A percentile compares a stretch with the other conserved stretches of the same genome.
phyloP scores from a whole-genome alignment of 2,888 invertebrate species.

The Rhagonycha fulva region DNA sequence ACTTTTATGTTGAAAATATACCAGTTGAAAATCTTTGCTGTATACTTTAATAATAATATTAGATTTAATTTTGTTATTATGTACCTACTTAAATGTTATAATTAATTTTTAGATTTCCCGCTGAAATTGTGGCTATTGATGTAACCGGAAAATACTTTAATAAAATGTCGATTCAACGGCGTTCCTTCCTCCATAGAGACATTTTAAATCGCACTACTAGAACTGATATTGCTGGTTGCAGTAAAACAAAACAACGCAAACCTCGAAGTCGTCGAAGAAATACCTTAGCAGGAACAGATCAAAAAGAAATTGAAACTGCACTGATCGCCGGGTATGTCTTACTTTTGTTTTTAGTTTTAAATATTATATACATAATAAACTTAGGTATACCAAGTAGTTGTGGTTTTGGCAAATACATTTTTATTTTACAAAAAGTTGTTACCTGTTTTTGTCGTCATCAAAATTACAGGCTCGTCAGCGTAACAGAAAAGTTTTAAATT shows the following conservation, averaged over 20 bases:
- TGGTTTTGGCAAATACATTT: too few relatives aligned
- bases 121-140: conserved; percentile 87
- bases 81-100: background rate
- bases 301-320: conserved; percentile 86
- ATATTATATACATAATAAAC: too few relatives aligned
- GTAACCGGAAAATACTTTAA: conserved; percentile 86
- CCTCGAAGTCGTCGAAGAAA: conserved; percentile 84
- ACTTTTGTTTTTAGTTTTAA: background rate
- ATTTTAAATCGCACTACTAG: conserved; percentile 33
- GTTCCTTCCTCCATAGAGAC: conserved; percentile 73
- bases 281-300: conserved; percentile 89
- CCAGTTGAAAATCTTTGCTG: background rate
- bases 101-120: conserved; percentile 73
- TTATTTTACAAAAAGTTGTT: too few relatives aligned
- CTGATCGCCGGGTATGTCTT: conserved; percentile 76
- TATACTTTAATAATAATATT: background rate
- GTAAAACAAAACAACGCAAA: conserved; percentile 73
- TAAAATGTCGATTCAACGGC: conserved; percentile 84
- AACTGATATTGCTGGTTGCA: conserved; percentile 59
- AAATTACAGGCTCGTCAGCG: too few relatives aligned
- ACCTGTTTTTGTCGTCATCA: too few relatives aligned
- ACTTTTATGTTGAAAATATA: too few relatives aligned
- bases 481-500: too few relatives aligned
- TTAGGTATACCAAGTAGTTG: too few relatives aligned
- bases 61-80: background rate